Evolutionary conservation across 2,888 invertebrate genomes (phyloP).

Genomic region (Aphidoletes aphidimyza): DNA sequence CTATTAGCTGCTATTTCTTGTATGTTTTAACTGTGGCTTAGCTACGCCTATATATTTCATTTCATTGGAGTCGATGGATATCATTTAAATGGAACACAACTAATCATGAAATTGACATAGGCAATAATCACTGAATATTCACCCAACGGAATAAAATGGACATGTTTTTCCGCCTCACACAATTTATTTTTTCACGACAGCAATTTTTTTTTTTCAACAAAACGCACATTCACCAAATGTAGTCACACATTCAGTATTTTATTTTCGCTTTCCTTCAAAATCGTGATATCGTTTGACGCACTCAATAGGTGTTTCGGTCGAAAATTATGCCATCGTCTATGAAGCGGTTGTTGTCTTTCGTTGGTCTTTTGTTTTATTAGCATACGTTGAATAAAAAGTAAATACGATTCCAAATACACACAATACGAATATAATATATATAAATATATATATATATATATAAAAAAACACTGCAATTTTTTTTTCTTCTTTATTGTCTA

Average conservation of each 20-base stretch:
- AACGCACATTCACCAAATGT: no score
- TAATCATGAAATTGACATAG: background rate
- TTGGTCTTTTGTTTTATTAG: background rate
- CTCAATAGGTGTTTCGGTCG: background rate
- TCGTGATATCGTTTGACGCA: background rate
- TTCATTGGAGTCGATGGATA: background rate
- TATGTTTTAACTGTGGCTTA: background rate
- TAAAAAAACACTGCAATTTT: background rate
- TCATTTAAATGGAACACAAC: background rate
- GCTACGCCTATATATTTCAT: background rate
- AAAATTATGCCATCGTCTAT: slow-evolving; percentile 39
- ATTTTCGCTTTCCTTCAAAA: background rate
- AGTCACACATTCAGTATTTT: no score
- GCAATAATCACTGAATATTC: background rate
- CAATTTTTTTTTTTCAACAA: no score
- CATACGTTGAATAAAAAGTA: background rate
- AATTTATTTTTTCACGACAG: no score
- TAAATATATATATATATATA: no score
- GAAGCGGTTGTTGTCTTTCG: slow-evolving; percentile 29
- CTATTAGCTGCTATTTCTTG: background rate
- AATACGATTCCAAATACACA: background rate
- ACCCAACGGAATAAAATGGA: no score
- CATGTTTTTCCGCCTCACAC: no score
- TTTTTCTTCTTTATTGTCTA: slow-evolving; percentile 1
- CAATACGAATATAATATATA: no score